Conservation (phyloP, 1,140 invertebrate genomes). For the Drosophila sproati region DNA sequence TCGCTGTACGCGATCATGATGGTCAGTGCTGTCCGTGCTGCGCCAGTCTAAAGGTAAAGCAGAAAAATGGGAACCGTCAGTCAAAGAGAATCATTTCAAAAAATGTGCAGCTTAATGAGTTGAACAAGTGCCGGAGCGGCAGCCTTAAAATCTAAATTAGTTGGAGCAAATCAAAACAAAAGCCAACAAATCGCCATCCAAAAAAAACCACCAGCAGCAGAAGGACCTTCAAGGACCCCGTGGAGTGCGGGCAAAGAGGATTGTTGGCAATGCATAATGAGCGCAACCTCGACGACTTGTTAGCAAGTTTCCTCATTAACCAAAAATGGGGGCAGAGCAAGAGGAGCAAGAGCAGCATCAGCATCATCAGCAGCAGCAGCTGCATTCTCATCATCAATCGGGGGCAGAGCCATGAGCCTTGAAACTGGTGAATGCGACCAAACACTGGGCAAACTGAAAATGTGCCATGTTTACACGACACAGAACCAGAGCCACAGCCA, state of each 20-base stretch:
- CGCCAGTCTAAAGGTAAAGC: conserved; percentile 88
- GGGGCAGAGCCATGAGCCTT: conserved; percentile 13
- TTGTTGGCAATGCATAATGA: conserved; percentile 48
- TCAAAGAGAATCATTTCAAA: conserved; percentile 14
- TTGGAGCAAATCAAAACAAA: conserved; percentile 42
- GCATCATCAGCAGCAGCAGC: neutral
- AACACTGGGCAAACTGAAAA: neutral
- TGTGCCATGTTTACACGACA: conserved; percentile 19
- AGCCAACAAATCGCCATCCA: conserved; percentile 57
- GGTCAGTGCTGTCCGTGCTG: conserved; percentile 88
- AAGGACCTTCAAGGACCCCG: conserved; percentile 26
- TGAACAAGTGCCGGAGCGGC: conserved; percentile 39
- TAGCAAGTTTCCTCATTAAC: conserved; percentile 49
- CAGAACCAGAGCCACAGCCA: neutral
- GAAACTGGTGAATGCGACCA: conserved; percentile 23
- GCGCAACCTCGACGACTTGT: conserved; percentile 16
- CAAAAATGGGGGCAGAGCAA: neutral
- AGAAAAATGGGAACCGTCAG: conserved; percentile 8
- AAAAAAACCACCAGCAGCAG: neutral
- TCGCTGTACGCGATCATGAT: conserved; percentile 92
- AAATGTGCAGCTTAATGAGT: conserved; percentile 71
- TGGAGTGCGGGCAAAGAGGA: conserved; percentile 33
- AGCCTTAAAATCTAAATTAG: conserved; percentile 70
- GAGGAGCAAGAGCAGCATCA: neutral
- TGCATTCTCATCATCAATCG: conserved; percentile 35